These are phyloP conservation scores for Pyrrhia umbra DNA, from an alignment of 2,888 invertebrate species.

Conservation along the genomic window DNA sequence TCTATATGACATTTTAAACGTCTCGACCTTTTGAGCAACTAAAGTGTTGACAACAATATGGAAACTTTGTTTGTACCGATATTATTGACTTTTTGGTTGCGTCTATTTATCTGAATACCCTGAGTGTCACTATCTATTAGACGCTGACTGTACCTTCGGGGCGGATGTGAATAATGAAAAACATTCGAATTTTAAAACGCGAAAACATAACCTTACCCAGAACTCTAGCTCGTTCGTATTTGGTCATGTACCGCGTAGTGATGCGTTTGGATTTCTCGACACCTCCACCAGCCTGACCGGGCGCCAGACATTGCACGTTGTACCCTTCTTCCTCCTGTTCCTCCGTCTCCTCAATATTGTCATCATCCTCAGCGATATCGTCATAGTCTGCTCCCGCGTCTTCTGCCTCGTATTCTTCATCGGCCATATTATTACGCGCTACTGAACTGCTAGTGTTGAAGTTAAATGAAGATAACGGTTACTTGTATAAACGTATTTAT, in stretches of 20 bases:
- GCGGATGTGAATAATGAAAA: no score
- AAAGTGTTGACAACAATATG: no score
- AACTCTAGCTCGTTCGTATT: slow-evolving; percentile 91
- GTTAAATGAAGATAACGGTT: background rate
- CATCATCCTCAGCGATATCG: slow-evolving; percentile 96
- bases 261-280: slow-evolving; percentile 97
- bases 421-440: slow-evolving; percentile 90
- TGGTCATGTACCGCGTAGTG: slow-evolving; percentile 99
- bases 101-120: background rate
- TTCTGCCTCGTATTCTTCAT: slow-evolving; percentile 96
- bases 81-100: no score
- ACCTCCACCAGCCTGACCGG: slow-evolving; percentile 94
- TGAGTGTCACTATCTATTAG: no score
- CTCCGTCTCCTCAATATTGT: slow-evolving; percentile 96
- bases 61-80: no score
- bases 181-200: background rate
- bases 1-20: no score
- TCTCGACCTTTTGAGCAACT: no score
- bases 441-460: background rate
- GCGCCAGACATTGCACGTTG: slow-evolving; percentile 95
- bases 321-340: slow-evolving; percentile 97
- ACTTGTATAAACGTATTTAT: background rate
- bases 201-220: slow-evolving; percentile 73
- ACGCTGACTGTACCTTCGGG: no score
- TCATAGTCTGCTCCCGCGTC: slow-evolving; percentile 96